Evolutionary conservation across 1,140 invertebrate species (phyloP).

Genomic region (Drosophila setifemur): DNA sequence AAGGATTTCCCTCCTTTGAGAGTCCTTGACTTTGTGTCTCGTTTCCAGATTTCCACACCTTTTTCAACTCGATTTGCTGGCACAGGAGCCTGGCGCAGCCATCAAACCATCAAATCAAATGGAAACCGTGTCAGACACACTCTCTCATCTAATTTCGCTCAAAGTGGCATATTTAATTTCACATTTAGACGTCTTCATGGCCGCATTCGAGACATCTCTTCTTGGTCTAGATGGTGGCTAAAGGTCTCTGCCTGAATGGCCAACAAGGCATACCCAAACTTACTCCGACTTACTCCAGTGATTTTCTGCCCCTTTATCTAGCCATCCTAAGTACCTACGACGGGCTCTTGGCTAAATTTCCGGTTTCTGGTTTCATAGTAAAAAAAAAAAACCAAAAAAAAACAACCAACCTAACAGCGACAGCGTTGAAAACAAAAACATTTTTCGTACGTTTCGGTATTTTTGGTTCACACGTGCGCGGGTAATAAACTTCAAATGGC

Average conservation of each 20-base stretch:
- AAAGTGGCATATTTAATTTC: slow-evolving; percentile 76
- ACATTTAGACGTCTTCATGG: slow-evolving; percentile 73
- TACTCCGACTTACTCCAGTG: slow-evolving; percentile 23
- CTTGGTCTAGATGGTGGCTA: slow-evolving; percentile 1
- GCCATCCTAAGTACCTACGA: slow-evolving; percentile 6
- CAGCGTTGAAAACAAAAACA: slow-evolving; percentile 19
- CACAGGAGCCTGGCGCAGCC: not conserved
- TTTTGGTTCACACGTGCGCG: slow-evolving; percentile 77
- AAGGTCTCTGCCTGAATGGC: slow-evolving; percentile 10
- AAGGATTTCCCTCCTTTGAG: not conserved
- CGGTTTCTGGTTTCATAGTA: slow-evolving; percentile 73
- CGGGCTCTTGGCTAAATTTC: slow-evolving; percentile 58
- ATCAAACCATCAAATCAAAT: slow-evolving; percentile 21
- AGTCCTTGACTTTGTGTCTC: not conserved
- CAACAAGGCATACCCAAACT: slow-evolving; percentile 18
- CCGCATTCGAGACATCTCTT: slow-evolving; percentile 37
- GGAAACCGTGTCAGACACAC: slow-evolving; percentile 55
- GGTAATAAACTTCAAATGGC: slow-evolving; percentile 79
- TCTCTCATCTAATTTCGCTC: slow-evolving; percentile 58
- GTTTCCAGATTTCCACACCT: not conserved
- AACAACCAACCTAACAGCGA: slow-evolving; percentile 2
- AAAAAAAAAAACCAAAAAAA: slow-evolving; percentile 45
- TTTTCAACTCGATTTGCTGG: not conserved
- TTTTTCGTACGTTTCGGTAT: slow-evolving; percentile 71
- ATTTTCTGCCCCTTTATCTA: not conserved